Evolutionary conservation across 2,113 vertebrate species (phyloP), one percentile per base, ranked within the genome.

Genomic region (Dolichallabes microphthalmus): DNA sequence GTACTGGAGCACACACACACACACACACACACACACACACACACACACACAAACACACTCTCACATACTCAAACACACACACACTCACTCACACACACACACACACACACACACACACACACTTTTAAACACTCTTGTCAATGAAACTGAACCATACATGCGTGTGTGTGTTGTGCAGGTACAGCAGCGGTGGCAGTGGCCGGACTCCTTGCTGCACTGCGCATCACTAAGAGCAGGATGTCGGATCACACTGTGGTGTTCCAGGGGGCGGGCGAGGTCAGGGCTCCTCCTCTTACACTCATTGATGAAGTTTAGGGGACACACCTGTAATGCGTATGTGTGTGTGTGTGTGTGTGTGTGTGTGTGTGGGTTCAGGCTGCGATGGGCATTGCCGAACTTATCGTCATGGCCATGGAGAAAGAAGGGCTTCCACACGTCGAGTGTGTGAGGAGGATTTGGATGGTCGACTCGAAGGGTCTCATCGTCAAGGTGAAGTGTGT

Each of bases 381-480:
- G 0, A 93, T 99, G 93, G 98, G 98, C 9, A 99, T 99, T 83
- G 98, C 98, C 87, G 95, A 97, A 84, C 94, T 99, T 52, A 93
- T 99, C 90, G 73, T 96, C 88, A 98, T 98, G 97, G 96, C 97
- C 71, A 98, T 99, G 98, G 93, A 96, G 93, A 98, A 98, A 90
- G 97, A 98, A 91, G 97, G 97, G 0, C 90, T 95, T 50, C 22
- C 95, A 0, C 93, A 90, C 85, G 94, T 95, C 12, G 91, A 93
- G 83, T 95, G 96, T 78, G 45, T 95, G 78, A 95, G 92, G 89
- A 98, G 96, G 90, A 98, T 99, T 92, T 99, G 98, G 98, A 94
- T 99, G 97, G 97, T 99, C 82, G 98, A 99, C 92, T 99, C 98
- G 0, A 99, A 98, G 90, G 98, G 98, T 86, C 94, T 99, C 84